Evolutionary conservation across 2,797 vertebrate species (phyloP), one percentile per base, ranked within the genome.

Genomic region (Lithobates pipiens): DNA sequence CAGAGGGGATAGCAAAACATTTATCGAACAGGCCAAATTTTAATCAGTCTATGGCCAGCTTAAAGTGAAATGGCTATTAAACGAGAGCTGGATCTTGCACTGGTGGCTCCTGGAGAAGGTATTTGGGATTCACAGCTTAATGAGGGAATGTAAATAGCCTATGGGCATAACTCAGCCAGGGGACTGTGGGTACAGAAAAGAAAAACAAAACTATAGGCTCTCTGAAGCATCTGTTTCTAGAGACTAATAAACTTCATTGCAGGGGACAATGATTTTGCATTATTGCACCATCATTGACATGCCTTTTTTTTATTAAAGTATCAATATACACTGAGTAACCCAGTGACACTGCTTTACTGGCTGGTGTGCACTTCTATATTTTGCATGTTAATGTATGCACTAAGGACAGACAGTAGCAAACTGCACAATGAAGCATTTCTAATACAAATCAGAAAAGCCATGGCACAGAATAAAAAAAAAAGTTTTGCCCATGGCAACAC

Each of bases 81-180:
- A 77, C n/a, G 18, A 13, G n/a, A 50, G 50, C 13, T 65, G 67
- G 27, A 75, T 71, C 42, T 80, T 68, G 29, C 16, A 50, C 25
- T 65, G 36, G 61, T 42, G 67, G 21, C 70, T 36, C 61, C 29
- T 54, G 23, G 29, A 44, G 39, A 79, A 86, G 73, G 15, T 57
- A 71, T 46, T 44, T 54, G 39, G 42, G 8, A 78, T 79, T 83
- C 85, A 87, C 85, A 87, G 85, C 80, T 79, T 87, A 36, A 42
- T 36, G 9, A 67, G 76, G 76, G 85, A 79, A 87, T 87, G 80
- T 86, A 36, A 42, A 25, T 42, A 7, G 67, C 27, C 63, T 71
- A 72, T 76, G 10, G 36, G 25, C 32, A n/a, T 68, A 44, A 39
- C 76, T 50, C 70, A 85, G 70, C 61, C 54, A 29, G 3, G 57